Conservation (phyloP, 1,140 invertebrate genomes). For the Drosophila virilis region DNA sequence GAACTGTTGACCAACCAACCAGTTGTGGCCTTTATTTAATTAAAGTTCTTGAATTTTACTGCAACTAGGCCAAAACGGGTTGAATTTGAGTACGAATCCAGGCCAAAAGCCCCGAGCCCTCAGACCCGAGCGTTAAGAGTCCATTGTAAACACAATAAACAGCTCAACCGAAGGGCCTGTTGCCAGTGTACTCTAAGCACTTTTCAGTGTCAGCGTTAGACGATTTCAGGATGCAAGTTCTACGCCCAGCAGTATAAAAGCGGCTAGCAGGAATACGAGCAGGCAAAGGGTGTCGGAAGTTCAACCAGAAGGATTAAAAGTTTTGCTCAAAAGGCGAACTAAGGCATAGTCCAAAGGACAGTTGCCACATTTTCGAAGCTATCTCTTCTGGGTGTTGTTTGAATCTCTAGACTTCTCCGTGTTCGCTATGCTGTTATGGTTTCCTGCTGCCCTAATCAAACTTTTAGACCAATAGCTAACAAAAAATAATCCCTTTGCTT, state of each 20-base stretch:
- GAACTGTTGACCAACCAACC: slow-evolving; percentile 16
- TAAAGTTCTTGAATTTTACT: slow-evolving; percentile 31
- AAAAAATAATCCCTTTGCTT: slow-evolving; percentile 13
- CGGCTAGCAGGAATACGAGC: slow-evolving; percentile 12
- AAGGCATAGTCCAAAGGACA: slow-evolving; percentile 54
- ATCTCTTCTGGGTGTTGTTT: slow-evolving; percentile 10
- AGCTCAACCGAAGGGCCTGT: slow-evolving; percentile 24
- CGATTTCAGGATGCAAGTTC: slow-evolving; percentile 27
- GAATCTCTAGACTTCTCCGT: slow-evolving; percentile 25
- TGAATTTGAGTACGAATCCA: background rate
- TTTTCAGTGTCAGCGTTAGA: slow-evolving; percentile 68
- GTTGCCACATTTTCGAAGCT: slow-evolving; percentile 54
- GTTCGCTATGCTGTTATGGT: slow-evolving; percentile 3
- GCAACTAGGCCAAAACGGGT: slow-evolving; percentile 11
- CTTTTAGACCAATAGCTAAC: slow-evolving; percentile 32
- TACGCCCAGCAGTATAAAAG: background rate
- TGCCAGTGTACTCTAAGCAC: slow-evolving; percentile 44
- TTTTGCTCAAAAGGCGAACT: slow-evolving; percentile 60
- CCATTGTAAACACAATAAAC: slow-evolving; percentile 61
- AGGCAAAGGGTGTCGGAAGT: slow-evolving; percentile 50
- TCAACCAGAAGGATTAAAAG: slow-evolving; percentile 72
- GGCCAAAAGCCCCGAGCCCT: background rate
- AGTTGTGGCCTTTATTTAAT: slow-evolving; percentile 39
- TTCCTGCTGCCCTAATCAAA: slow-evolving; percentile 38
- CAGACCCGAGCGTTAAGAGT: slow-evolving; percentile 22